Base-by-base conservation (phyloP, 2,113 vertebrate genomes). In the Ascaphus truei region DNA sequence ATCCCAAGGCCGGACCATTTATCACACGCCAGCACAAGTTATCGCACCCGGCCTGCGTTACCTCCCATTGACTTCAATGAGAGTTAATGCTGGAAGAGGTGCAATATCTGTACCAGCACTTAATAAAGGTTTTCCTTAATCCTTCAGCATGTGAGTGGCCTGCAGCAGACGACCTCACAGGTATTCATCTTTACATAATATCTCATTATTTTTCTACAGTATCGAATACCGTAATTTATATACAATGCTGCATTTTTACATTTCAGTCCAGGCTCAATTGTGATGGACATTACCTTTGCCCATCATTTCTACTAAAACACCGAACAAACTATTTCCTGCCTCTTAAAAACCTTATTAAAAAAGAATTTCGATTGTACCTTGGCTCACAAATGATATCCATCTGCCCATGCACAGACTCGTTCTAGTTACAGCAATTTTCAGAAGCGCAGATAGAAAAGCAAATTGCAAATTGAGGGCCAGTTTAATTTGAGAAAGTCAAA, bases 271-370 rank as follows among this genome's bases (percentile, higher is more conserved):
- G 23, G n/a, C 29, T 16, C 60, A 50, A 60, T 41, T 3, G 12
- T 51, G 16, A 61, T 41, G 25, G 56, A 30, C 29, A 50, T 60
- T 51, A 20, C 56, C 43, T 25, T 39, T 29, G 12, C 9, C 45
- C 50, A 29, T 59, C 23, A 50, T 69, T 69, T 37, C 18, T 61
- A 50, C 52, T 71, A 52, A 51, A 58, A 60, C 45, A 69, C 27
- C 30, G 16, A 31, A 58, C 43, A 58, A 2, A 9, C 52, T 68
- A 33, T 23, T 23, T 22, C 36, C 48, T 61, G 61, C 57, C 26
- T 58, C 61, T 71, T 71, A 60, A 60, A 71, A 39, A 48, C 48
- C 67, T 61, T 60, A 52, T 71, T 71, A 71, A 47, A 61, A 52
- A 12, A 61, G 31, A 51, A 20, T 69, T 29, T 60, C 36, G 57